phyloP scores from a whole-genome alignment of 2,797 vertebrate species.

The Antennarius maculatus region DNA sequence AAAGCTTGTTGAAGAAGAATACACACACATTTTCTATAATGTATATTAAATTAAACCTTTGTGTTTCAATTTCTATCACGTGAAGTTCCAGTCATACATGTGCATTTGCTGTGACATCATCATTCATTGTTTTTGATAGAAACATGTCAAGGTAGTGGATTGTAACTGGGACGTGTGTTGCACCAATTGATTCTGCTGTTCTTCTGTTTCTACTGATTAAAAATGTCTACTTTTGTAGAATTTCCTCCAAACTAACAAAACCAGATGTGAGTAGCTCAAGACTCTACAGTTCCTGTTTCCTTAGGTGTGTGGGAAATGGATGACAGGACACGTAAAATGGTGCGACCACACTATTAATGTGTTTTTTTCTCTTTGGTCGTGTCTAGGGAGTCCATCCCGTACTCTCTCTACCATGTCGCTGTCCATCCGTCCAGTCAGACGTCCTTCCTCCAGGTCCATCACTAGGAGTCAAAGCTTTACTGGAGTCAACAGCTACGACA shows the following conservation, averaged over 20 bases:
- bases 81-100: no score
- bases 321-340: background rate
- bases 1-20: background rate
- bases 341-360: constrained; percentile 1
- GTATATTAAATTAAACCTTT: no score
- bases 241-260: no score
- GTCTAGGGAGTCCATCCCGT: constrained; percentile 89
- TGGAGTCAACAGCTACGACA: constrained; percentile 93
- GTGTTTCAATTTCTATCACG: no score
- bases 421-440: constrained; percentile 89
- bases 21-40: no score
- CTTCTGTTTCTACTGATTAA: background rate
- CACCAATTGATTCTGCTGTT: no score
- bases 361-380: constrained; percentile 3
- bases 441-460: constrained; percentile 86
- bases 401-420: constrained; percentile 95
- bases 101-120: no score
- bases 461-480: constrained; percentile 98
- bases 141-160: no score
- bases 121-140: no score
- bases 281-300: background rate
- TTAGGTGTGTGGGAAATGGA: background rate
- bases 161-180: no score
- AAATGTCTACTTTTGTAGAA: background rate
- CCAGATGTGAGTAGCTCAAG: background rate